A percentile compares a stretch with the other conserved stretches of the same genome.
phyloP scores from a whole-genome alignment of 2,113 vertebrate genomes.

The Brachypodius melanocephalos region DNA sequence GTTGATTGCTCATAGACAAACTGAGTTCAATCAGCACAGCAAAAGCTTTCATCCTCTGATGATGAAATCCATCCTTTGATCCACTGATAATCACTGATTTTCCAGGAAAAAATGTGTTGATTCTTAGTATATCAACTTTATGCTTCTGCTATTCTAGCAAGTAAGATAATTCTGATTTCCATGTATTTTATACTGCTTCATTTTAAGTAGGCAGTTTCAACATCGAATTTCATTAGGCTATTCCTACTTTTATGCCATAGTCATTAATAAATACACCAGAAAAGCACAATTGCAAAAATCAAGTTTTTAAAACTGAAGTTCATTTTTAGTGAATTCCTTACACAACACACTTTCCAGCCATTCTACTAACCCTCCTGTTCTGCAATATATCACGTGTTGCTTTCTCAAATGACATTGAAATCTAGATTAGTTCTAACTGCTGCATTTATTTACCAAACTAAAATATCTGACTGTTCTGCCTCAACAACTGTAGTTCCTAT shows the following conservation, averaged over 20 bases:
- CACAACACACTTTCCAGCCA: not conserved
- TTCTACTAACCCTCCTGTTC: not conserved
- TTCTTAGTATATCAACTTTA: not conserved
- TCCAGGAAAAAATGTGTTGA: not conserved
- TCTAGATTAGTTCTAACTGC: not conserved
- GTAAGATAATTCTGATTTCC: not conserved
- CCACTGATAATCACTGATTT: not conserved
- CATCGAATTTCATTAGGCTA: not conserved
- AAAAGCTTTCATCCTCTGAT: not conserved
- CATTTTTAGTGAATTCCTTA: not conserved
- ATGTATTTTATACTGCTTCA: not conserved
- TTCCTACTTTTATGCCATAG: not conserved
- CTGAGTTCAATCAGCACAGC: not conserved
- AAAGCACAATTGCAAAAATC: not conserved
- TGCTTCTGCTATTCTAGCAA: not conserved
- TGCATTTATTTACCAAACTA: not conserved
- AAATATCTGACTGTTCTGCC: not conserved
- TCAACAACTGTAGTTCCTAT: not conserved
- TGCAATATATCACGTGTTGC: fast-evolving
- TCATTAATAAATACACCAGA: not conserved
- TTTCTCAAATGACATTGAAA: not conserved
- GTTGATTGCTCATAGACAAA: not conserved
- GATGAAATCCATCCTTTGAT: not conserved
- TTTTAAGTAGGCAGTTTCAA: not conserved
- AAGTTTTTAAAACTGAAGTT: not conserved